Percentiles rank a stretch among this genome's conserved stretches.
These are phyloP conservation scores for Acanthosepion esculentum DNA, from an alignment of 2,888 invertebrate genomes.

Conservation along the genomic window DNA sequence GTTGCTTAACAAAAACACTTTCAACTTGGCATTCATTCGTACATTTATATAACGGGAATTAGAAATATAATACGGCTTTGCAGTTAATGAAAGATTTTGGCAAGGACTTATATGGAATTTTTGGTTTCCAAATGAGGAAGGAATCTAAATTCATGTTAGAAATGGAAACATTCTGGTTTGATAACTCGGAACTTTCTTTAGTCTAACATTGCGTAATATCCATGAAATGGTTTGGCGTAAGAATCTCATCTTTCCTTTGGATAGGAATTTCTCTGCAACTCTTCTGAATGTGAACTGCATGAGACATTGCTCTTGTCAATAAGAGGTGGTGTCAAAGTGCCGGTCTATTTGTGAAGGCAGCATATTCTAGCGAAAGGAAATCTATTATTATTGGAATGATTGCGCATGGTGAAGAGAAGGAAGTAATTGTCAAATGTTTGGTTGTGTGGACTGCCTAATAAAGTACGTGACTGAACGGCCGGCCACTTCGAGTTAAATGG, in stretches of 20 bases:
- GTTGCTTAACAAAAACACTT: no score
- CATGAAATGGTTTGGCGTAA: not conserved
- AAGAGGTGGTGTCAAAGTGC: not conserved
- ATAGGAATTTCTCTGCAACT: not conserved
- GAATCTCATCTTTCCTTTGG: not conserved
- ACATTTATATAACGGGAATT: no score
- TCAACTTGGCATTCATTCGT: no score
- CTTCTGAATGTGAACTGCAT: not conserved
- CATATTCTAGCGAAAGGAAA: not conserved
- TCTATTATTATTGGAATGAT: not conserved
- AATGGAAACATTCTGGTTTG: not conserved
- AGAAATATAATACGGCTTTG: no score
- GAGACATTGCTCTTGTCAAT: not conserved
- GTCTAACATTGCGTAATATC: not conserved
- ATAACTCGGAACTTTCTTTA: not conserved
- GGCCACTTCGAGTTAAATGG: not conserved
- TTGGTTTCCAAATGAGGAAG: not conserved
- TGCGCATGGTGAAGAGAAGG: not conserved
- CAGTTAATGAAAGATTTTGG: no score
- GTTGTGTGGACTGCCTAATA: not conserved
- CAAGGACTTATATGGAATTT: no score
- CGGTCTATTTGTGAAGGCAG: not conserved
- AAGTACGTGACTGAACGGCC: not conserved
- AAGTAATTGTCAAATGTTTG: not conserved
- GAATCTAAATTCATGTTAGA: not conserved